Percentiles rank a stretch among this genome's conserved stretches.
phyloP scores from a whole-genome alignment of 1,140 invertebrate genomes.

The Bombyx mandarina region DNA sequence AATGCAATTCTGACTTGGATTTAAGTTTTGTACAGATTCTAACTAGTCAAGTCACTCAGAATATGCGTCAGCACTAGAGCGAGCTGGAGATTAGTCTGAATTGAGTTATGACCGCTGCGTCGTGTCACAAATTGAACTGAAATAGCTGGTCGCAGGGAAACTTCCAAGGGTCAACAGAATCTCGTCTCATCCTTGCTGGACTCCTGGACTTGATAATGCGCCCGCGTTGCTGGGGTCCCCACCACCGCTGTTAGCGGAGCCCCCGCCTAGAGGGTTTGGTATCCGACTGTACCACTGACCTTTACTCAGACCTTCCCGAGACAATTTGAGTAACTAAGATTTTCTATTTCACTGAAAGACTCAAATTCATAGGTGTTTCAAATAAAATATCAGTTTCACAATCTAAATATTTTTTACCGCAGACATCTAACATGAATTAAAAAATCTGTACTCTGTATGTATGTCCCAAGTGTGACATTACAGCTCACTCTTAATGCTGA shows the following conservation, averaged over 20 bases:
- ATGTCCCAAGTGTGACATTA: constrained; percentile 68
- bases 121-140: constrained; percentile 66
- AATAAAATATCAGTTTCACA: too few relatives aligned
- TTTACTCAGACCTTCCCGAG: constrained; percentile 71
- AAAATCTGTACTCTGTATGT: constrained; percentile 42
- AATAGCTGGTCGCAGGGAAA: constrained; percentile 48
- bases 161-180: constrained; percentile 36
- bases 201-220: constrained; percentile 32
- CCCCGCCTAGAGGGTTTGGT: constrained; percentile 46
- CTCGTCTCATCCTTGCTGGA: constrained; percentile 38
- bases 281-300: constrained; percentile 33
- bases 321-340: constrained; percentile 39
- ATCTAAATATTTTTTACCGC: too few relatives aligned
- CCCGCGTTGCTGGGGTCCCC: constrained; percentile 54
- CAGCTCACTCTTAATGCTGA: constrained; percentile 33
- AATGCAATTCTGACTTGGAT: not conserved
- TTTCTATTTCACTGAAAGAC: constrained; percentile 12
- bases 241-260: constrained; percentile 42
- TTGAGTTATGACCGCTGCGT: constrained; percentile 58
- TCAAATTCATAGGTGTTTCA: not conserved
- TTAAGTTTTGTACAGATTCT: not conserved
- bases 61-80: constrained; percentile 25
- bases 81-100: constrained; percentile 69
- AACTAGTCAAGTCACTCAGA: constrained; percentile 31
- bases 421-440: too few relatives aligned